phyloP scores from a whole-genome alignment of 2,113 vertebrate genomes.

The Oncorhynchus gorbuscha region DNA sequence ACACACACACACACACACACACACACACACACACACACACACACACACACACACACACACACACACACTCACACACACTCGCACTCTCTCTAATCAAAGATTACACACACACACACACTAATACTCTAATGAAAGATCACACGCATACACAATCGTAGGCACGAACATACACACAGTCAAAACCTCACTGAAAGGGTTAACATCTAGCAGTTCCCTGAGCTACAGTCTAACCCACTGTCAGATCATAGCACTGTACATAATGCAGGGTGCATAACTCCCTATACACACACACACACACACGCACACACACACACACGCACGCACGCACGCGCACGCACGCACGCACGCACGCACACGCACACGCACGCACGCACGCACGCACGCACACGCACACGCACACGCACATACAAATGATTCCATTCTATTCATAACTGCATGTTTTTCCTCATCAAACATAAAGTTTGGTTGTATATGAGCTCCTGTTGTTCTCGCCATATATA shows the following conservation, averaged over 20 bases:
- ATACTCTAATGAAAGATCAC: background rate
- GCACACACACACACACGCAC: conserved; percentile 2
- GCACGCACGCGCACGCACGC: background rate
- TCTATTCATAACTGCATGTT: conserved; percentile 63
- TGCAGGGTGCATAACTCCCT: too few relatives aligned
- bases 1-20: conserved; percentile 12
- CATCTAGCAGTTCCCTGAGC: too few relatives aligned
- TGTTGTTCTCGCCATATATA: background rate
- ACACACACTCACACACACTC: background rate
- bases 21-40: background rate
- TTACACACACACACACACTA: conserved; percentile 18
- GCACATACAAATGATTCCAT: conserved; percentile 9
- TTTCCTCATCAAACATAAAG: conserved; percentile 43
- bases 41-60: background rate
- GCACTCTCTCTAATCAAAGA: conserved; percentile 5
- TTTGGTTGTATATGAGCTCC: background rate
- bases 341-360: background rate
- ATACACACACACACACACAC: background rate
- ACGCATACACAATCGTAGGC: too few relatives aligned
- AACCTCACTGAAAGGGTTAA: too few relatives aligned
- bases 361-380: background rate
- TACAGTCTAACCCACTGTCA: too few relatives aligned
- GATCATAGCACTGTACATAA: too few relatives aligned
- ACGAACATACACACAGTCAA: too few relatives aligned
- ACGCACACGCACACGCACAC: background rate